Conservation (phyloP, 1,140 invertebrate species). For the Wasmannia auropunctata region DNA sequence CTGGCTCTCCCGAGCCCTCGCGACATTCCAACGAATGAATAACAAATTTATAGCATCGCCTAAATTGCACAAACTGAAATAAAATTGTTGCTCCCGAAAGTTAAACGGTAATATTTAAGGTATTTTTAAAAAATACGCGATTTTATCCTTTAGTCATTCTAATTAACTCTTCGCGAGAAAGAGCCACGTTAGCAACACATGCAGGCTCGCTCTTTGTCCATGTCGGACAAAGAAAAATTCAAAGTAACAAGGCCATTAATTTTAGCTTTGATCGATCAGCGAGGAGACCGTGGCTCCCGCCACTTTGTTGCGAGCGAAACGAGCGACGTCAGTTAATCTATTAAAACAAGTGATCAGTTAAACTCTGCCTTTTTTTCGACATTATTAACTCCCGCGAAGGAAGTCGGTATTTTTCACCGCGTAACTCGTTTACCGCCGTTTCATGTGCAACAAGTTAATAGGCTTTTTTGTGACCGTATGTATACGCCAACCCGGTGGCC, state of each 20-base stretch:
- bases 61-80: background rate
- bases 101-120: slow-evolving; percentile 34
- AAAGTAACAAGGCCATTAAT: slow-evolving; percentile 31
- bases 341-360: background rate
- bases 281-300: background rate
- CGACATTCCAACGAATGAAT: background rate
- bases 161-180: slow-evolving; percentile 34
- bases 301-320: background rate
- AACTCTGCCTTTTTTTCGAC: background rate
- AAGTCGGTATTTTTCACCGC: slow-evolving; percentile 1
- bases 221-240: background rate
- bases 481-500: background rate
- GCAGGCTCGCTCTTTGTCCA: background rate
- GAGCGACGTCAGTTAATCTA: background rate
- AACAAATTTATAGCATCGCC: background rate
- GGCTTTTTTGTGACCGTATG: background rate
- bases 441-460: slow-evolving; percentile 39
- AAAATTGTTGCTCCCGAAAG: background rate
- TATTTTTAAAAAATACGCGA: background rate
- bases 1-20: background rate
- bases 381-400: background rate
- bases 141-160: slow-evolving; percentile 37
- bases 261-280: background rate
- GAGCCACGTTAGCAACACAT: background rate
- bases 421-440: slow-evolving; percentile 3